Conservation (phyloP, 2,797 vertebrate species). For the Notoglanidium macrostoma region DNA sequence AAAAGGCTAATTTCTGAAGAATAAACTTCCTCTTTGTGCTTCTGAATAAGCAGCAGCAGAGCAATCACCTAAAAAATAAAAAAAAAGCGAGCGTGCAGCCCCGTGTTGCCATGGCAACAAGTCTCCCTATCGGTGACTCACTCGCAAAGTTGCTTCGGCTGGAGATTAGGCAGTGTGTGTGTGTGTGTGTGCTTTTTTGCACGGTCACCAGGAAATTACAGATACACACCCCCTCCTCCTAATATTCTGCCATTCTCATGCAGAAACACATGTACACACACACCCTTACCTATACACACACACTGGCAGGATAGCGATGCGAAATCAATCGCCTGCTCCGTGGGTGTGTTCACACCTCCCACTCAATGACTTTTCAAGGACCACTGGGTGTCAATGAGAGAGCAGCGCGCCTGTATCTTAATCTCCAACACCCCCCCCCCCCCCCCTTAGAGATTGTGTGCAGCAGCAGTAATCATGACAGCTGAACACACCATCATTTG, state of each 20-base stretch:
- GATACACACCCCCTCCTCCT: neutral
- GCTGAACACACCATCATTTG: neutral
- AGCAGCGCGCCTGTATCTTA: neutral
- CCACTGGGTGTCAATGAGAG: conserved; percentile 17
- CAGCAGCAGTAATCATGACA: neutral
- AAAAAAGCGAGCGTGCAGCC: conserved; percentile 38
- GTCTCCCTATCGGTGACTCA: conserved; percentile 54
- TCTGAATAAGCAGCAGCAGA: neutral
- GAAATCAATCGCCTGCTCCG: neutral
- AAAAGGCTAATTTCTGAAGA: neutral
- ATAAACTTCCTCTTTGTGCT: neutral
- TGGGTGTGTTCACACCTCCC: conserved; percentile 11
- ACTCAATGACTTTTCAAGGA: conserved; percentile 27
- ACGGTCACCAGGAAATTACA: conserved; percentile 52
- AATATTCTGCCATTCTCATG: conserved; percentile 1
- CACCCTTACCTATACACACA: neutral
- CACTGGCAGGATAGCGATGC: conserved; percentile 16
- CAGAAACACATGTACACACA: neutral
- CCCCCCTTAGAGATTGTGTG: neutral
- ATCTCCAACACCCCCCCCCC: neutral
- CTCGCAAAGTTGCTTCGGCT: conserved; percentile 68
- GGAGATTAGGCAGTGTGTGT: conserved; percentile 63
- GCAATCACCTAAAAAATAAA: conserved; percentile 9
- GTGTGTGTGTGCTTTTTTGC: conserved; percentile 36
- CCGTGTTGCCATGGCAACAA: conserved; percentile 77